Evolutionary conservation across 2,888 invertebrate genomes (phyloP).

Genomic region (Hanleya hanleyi): DNA sequence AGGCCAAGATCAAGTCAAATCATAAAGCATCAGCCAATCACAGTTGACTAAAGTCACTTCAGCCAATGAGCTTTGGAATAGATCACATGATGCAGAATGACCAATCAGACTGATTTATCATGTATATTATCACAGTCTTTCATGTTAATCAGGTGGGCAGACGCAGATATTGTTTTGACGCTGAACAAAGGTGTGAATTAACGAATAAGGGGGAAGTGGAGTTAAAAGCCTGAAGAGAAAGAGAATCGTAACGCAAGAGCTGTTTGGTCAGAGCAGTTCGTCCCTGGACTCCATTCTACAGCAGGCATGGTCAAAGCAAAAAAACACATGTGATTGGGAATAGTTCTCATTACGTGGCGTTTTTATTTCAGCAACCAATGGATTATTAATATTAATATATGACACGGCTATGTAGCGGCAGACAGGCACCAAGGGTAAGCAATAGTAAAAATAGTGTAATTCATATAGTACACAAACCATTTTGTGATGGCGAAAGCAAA

Average conservation of each 20-base stretch:
- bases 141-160: too few relatives aligned
- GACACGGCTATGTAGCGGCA: slow-evolving; percentile 12
- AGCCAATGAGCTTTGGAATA: too few relatives aligned
- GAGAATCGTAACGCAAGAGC: neutral
- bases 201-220: too few relatives aligned
- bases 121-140: too few relatives aligned
- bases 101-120: too few relatives aligned
- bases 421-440: slow-evolving; percentile 28
- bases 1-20: too few relatives aligned
- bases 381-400: neutral
- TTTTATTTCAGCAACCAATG: neutral
- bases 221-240: neutral
- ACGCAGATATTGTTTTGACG: too few relatives aligned
- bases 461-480: slow-evolving; percentile 12
- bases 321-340: neutral
- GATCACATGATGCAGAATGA: too few relatives aligned
- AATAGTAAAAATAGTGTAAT: slow-evolving; percentile 25
- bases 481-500: neutral
- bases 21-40: too few relatives aligned
- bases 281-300: neutral
- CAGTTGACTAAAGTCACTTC: too few relatives aligned
- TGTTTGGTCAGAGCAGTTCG: too few relatives aligned
- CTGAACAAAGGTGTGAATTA: too few relatives aligned
- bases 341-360: neutral
- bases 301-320: slow-evolving; percentile 8